Percentiles rank a stretch among this genome's conserved stretches.
phyloP scores from a whole-genome alignment of 1,140 invertebrate genomes.

The Anastatus disparis region DNA sequence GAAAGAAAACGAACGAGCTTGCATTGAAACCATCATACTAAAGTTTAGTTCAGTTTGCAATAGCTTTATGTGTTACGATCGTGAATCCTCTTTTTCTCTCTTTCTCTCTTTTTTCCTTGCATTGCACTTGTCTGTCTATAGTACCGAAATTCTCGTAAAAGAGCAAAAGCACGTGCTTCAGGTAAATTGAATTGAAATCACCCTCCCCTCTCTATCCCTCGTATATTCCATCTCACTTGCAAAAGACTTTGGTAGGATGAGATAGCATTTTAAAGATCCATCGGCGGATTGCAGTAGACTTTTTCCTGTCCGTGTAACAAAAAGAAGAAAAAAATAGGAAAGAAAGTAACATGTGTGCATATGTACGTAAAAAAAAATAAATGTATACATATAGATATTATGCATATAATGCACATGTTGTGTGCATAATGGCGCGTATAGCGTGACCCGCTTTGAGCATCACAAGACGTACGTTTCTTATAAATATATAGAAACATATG shows the following conservation, averaged over 20 bases:
- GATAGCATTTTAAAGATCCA: conserved; percentile 37
- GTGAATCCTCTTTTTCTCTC: conserved; percentile 27
- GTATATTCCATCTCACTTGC: background rate
- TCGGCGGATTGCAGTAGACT: background rate
- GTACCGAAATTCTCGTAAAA: conserved; percentile 3
- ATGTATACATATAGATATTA: no score
- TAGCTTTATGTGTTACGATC: no score
- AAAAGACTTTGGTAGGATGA: conserved; percentile 13
- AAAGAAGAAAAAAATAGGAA: no score
- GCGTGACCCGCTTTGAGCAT: no score
- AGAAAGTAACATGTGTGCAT: background rate
- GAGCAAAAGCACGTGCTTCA: background rate
- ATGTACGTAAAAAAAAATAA: background rate
- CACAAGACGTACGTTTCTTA: no score
- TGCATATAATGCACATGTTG: no score
- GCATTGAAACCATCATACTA: no score
- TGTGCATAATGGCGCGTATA: no score
- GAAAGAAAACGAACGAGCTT: no score
- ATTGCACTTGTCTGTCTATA: no score
- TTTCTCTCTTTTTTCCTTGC: conserved; percentile 37
- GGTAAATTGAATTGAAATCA: conserved; percentile 49
- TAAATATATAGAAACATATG: no score
- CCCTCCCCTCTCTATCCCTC: background rate
- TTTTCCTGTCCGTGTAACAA: background rate
- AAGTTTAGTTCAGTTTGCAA: no score